Evolutionary conservation across 1,140 invertebrate genomes (phyloP).

Genomic region (Drosophila rhopaloa): DNA sequence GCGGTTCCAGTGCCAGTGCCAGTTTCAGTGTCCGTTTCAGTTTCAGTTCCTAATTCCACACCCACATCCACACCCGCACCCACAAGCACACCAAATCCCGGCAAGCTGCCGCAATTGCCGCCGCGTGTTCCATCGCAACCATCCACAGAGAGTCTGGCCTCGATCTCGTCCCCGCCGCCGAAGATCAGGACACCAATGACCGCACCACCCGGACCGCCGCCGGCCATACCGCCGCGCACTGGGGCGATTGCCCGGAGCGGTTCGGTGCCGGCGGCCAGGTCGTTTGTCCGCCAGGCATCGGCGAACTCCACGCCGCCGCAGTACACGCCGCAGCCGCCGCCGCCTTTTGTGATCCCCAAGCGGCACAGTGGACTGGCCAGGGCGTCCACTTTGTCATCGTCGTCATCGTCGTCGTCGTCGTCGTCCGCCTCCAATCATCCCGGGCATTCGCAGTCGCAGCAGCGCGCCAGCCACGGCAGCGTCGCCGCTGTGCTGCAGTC

Average conservation of each 20-base stretch:
- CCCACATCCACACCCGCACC: not conserved
- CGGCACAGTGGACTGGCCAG: constrained; percentile 72
- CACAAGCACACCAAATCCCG: not conserved
- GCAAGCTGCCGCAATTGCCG: constrained; percentile 70
- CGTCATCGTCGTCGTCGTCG: not conserved
- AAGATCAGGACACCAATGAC: constrained; percentile 49
- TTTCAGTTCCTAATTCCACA: not conserved
- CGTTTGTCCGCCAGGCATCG: constrained; percentile 75
- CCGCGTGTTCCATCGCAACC: constrained; percentile 72
- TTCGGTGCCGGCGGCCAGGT: constrained; percentile 65
- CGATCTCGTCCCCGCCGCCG: constrained; percentile 69
- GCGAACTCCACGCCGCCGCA: constrained; percentile 84
- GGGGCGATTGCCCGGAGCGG: constrained; percentile 75
- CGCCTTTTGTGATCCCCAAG: constrained; percentile 87
- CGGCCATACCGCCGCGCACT: constrained; percentile 84
- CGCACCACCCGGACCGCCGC: constrained; percentile 80
- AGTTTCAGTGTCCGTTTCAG: not conserved
- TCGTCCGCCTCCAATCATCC: constrained; percentile 24
- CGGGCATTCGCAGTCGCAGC: constrained; percentile 53
- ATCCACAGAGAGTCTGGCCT: constrained; percentile 69
- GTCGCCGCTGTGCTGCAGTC: constrained; percentile 66
- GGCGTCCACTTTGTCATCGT: constrained; percentile 62
- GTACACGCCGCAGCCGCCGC: constrained; percentile 85
- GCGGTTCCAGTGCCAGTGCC: constrained; percentile 4
- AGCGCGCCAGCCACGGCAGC: constrained; percentile 75